Evolutionary conservation across 2,113 vertebrate genomes (phyloP), one percentile per base, ranked within the genome.

Genomic region (Scatophagus argus): DNA sequence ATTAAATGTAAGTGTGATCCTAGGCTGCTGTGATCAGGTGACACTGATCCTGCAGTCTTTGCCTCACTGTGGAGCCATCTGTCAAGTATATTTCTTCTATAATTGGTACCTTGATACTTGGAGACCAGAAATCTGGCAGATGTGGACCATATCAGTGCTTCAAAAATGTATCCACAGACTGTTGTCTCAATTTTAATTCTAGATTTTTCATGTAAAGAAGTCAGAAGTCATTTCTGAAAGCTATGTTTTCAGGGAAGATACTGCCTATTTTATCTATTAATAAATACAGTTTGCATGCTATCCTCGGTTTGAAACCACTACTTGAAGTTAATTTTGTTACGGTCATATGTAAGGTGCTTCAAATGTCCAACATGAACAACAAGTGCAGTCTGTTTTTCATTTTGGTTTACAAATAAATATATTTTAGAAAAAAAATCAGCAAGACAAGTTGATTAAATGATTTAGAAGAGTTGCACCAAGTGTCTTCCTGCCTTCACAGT

Each of bases 251-350:
- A 81, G 75, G 69, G 71, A 71, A 83, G 73, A 68, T 3, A 62
- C 54, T 25, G 2, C n/a, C n/a, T 75, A 58, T 87, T 82, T 87
- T 77, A 70, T 81, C 80, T 87, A 75, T 83, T 73, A 92, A 88
- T 92, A 90, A 90, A 90, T 82, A 86, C 39, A 43, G 46, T 38
- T 75, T 81, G 77, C 79, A 87, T 88, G 87, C 85, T 70, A 23
- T 72, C 68, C 27, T 10, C 67, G 51, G 46, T 81, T 76, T 85
- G 55, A 87, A 73, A 79, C 38, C 32, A 38, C 43, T 65, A 61
- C 36, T 49, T 70, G 49, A 60, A 32, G 10, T 60, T 23, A 43
- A 64, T 64, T 69, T 60, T 52, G 11, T 65, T 46, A 2, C 12
- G 17, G 19, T 59, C 8, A 12, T 47, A 23, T 43, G 11, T 39